phyloP scores from a whole-genome alignment of 2,888 invertebrate species.

The Phytoseiulus persimilis region DNA sequence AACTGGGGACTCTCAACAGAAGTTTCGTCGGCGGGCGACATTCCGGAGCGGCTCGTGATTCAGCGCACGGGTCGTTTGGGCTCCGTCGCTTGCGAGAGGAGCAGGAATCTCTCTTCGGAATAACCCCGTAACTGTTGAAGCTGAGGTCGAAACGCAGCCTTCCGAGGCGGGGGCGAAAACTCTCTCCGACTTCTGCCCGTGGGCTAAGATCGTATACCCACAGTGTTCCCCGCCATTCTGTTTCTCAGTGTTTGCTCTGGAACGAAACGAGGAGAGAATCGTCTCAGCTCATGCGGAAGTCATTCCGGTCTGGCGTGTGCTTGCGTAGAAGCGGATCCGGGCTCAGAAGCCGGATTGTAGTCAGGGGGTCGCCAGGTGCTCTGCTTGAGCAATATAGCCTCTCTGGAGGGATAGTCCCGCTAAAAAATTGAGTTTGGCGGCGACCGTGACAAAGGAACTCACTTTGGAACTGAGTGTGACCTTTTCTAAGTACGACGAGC shows the following conservation, averaged over 20 bases:
- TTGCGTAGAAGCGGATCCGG: background rate
- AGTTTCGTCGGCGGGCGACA: too few relatives aligned
- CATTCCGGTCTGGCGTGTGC: constrained; percentile 17
- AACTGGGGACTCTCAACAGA: background rate
- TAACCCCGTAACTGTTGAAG: background rate
- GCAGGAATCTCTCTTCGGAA: background rate
- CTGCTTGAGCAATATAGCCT: background rate
- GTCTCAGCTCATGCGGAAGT: constrained; percentile 21
- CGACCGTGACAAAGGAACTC: background rate
- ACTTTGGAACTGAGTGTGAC: background rate
- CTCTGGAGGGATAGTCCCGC: background rate
- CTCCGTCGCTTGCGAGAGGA: too few relatives aligned
- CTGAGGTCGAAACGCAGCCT: background rate
- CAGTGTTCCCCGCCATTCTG: background rate
- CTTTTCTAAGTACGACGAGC: background rate
- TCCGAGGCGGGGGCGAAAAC: background rate
- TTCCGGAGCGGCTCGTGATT: background rate
- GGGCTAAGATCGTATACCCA: background rate
- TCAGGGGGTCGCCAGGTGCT: background rate
- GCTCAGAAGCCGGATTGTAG: background rate
- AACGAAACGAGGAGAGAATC: background rate
- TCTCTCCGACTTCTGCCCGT: background rate
- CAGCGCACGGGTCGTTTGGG: too few relatives aligned
- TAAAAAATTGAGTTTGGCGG: background rate
- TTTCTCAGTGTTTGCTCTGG: background rate